Evolutionary conservation across 2,113 vertebrate species (phyloP), one percentile per base, ranked within the genome.

Genomic region (Melierax canorus): DNA sequence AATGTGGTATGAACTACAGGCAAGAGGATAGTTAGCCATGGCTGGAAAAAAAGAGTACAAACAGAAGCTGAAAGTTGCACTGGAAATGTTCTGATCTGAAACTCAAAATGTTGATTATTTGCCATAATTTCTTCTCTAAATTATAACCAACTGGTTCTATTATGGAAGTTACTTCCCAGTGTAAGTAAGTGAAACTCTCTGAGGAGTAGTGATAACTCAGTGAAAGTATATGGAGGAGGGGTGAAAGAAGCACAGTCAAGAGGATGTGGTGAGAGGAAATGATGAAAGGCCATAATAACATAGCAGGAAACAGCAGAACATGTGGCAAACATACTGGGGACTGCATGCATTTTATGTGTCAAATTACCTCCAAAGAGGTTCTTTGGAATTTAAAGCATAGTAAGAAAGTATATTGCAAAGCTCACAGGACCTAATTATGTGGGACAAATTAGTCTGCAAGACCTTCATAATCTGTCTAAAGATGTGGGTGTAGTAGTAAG

Each of bases 391-490:
- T 93, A 92, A 94, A 86, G 86, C 60, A 68, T 89, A 91, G 79
- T 81, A 94, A 91, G 92, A 88, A 91, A 81, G 83, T 91, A 78
- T 77, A 94, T 20, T 78, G 80, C 73, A 95, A 96, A 95, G 86
- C 96, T 96, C 95, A 81, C 76, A 96, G 96, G 96, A 95, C 92
- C 95, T 96, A 97, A 97, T 97, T 96, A 95, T 45, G 76, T 80
- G 82, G 94, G 94, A 97, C 79, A 97, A 95, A 97, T 95, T 97
- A 97, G 79, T 56, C 88, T 94, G 73, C 43, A 72, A 96, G 91
- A 92, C 94, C 83, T 96, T 92, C 90, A 88, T 95, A 97, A 96
- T 97, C 82, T 88, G 45, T 91, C 55, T 94, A 92, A 95, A 96
- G 67, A 90, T 51, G 82, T 78, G 82, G 63, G n/a, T 91, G 68